Evolutionary conservation across 1,140 invertebrate genomes (phyloP).

Genomic region (Meloidogyne chitwoodi): DNA sequence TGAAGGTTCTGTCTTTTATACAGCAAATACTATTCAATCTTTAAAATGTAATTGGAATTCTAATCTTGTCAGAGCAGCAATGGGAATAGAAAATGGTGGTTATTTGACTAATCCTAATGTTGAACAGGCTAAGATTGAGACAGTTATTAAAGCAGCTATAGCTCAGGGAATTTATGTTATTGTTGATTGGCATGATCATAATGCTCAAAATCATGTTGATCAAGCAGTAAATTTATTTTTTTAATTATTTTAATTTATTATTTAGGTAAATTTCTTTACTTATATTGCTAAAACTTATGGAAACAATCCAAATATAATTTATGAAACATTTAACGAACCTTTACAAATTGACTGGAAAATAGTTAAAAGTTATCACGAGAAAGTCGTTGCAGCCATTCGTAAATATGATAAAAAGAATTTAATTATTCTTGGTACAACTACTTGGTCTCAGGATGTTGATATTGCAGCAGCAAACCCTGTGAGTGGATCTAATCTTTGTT

Average conservation of each 20-base stretch:
- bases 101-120: slow-evolving; percentile 13
- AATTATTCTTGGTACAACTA: slow-evolving; percentile 29
- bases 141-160: slow-evolving; percentile 21
- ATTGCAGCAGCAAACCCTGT: slow-evolving; percentile 15
- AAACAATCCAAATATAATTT: slow-evolving; percentile 11
- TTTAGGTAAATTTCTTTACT: slow-evolving; percentile 3
- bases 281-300: slow-evolving; percentile 15
- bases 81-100: slow-evolving; percentile 20
- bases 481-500: background rate
- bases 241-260: background rate
- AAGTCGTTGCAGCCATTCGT: slow-evolving; percentile 20
- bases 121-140: slow-evolving; percentile 4
- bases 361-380: slow-evolving; percentile 1
- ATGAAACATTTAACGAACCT: slow-evolving; percentile 24
- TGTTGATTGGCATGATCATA: slow-evolving; percentile 21
- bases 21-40: slow-evolving; percentile 22
- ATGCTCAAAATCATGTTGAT: slow-evolving; percentile 10
- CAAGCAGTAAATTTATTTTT: background rate
- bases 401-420: slow-evolving; percentile 23
- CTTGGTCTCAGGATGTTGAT: slow-evolving; percentile 24
- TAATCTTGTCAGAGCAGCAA: slow-evolving; percentile 13
- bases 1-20: slow-evolving; percentile 17
- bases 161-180: slow-evolving; percentile 19
- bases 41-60: slow-evolving; percentile 17
- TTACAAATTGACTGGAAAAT: slow-evolving; percentile 8